phyloP scores from a whole-genome alignment of 1,140 invertebrate species.

The Diorhabda elongata region DNA sequence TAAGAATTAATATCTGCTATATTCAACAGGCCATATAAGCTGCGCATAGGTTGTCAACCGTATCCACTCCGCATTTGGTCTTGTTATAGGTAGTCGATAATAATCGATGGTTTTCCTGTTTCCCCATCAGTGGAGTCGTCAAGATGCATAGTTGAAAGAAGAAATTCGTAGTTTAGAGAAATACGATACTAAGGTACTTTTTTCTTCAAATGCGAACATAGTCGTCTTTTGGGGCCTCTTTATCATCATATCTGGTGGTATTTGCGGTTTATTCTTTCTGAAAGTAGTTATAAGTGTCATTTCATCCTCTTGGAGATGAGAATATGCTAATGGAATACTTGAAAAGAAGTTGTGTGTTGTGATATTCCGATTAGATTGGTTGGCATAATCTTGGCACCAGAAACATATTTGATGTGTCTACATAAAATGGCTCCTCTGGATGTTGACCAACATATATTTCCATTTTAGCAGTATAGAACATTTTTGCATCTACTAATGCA shows the following conservation, averaged over 20 bases:
- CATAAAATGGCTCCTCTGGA: no score
- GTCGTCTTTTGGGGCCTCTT: conserved; percentile 5
- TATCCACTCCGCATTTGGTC: conserved; percentile 6
- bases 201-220: conserved; percentile 15
- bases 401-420: not conserved
- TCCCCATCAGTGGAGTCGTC: conserved; percentile 16
- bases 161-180: conserved; percentile 8
- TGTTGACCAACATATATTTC: no score
- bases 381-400: conserved; percentile 22
- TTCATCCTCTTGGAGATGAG: conserved; percentile 7
- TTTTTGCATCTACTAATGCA: conserved; percentile 21
- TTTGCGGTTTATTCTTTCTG: conserved; percentile 21
- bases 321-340: conserved; percentile 8
- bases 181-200: conserved; percentile 10
- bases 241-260: not conserved
- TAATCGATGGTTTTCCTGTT: conserved; percentile 21
- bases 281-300: conserved; percentile 18
- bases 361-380: conserved; percentile 22
- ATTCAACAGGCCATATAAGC: conserved; percentile 22
- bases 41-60: conserved; percentile 21
- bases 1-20: conserved; percentile 14
- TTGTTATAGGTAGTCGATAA: conserved; percentile 22
- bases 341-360: conserved; percentile 28
- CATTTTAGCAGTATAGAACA: no score
- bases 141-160: conserved; percentile 18